Conservation (phyloP, 2,113 vertebrate genomes). For the Ardeotis arabs region DNA sequence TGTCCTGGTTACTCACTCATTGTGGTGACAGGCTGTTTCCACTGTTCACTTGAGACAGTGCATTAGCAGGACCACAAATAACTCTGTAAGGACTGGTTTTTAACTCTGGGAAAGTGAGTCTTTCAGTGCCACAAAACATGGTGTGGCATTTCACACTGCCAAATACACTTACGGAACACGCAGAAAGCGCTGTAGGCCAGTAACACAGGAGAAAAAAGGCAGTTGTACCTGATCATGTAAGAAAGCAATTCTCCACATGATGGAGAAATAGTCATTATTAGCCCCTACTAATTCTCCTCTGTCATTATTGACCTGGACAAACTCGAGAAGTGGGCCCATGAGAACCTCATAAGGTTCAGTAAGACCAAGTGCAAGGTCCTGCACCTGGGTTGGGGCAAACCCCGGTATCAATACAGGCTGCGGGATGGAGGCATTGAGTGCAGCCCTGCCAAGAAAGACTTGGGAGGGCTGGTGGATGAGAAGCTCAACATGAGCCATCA, state of each 20-base stretch:
- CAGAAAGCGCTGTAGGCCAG: not conserved
- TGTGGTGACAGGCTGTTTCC: not conserved
- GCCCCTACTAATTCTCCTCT: not conserved
- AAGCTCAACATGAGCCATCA: too few species aligned
- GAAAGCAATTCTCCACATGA: not conserved
- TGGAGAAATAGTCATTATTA: not conserved
- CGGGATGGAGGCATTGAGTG: too few species aligned
- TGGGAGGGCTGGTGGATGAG: too few species aligned
- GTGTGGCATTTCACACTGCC: not conserved
- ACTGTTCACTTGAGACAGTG: not conserved
- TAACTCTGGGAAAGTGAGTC: not conserved
- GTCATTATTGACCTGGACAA: not conserved
- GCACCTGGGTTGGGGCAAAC: too few species aligned
- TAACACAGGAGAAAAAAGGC: not conserved
- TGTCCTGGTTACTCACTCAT: not conserved
- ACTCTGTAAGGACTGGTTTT: not conserved
- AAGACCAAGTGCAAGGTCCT: too few species aligned
- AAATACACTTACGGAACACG: accelerated
- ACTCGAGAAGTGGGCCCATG: too few species aligned
- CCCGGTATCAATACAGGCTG: too few species aligned
- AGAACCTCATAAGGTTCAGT: too few species aligned
- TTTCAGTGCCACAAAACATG: not conserved
- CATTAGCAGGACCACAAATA: not conserved
- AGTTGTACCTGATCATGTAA: not conserved
- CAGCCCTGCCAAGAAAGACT: too few species aligned